Evolutionary conservation across 2,888 invertebrate species (phyloP), one percentile per base, ranked within the genome.

Genomic region (Teleiodes luculella): DNA sequence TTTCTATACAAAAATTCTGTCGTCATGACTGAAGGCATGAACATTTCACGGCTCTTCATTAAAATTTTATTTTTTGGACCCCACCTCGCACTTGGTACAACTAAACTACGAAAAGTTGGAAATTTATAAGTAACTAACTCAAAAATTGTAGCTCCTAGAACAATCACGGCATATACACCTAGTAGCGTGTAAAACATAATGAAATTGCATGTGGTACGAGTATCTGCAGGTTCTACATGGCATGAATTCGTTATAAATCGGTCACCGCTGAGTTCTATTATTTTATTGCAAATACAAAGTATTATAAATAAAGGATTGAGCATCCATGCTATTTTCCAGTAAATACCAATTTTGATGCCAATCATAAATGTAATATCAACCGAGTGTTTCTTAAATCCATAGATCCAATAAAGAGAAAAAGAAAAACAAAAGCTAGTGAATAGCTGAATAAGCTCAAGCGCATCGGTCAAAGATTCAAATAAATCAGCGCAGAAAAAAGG

Each of bases 21-120:
- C 0, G 89, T 90, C 90, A 90, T 90, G 62, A 88, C 84, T 72
- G 88, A 84, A 0, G 90, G 86, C 0, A 84, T 76, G 67, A 90
- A 90, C 85, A 90, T 86, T 62, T 76, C 78, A 60, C 90, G 78
- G 61, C 90, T 90, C 59, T 80, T 81, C 50, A 64, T 77, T 53
- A 90, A 70, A 58, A 80, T 64, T 10, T 60, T 65, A 57, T 89
- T 83, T 36, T 39, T 65, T 0, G 90, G 90, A 1, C 90, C 90
- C 87, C 87, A 90, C 49, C 60, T 66, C 11, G 55, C 51, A 14
- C 66, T 64, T 7, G 86, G 78, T 5, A 39, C 53, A 57, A 83
- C 66, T 52, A 80, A 47, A 3, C 66, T 56, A 13, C 48, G 43
- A 16, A 80, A 55, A 8, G 62, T 53, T 3, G 53, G 54, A 52